phyloP scores from a whole-genome alignment of 2,113 vertebrate species.

The Buteo buteo region DNA sequence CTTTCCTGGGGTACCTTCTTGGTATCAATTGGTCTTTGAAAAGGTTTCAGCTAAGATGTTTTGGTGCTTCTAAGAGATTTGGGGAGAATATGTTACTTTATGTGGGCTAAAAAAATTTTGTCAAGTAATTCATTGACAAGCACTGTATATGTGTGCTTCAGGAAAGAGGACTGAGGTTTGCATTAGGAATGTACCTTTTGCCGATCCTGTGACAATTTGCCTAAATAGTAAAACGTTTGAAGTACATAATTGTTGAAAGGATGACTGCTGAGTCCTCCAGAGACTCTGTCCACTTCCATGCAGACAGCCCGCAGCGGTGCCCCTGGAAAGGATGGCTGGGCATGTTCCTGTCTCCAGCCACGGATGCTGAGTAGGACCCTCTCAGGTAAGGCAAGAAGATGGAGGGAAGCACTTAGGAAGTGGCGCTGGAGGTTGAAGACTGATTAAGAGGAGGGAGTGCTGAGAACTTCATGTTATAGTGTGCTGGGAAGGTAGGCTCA shows the following conservation, averaged over 20 bases:
- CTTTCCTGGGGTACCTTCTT: background rate
- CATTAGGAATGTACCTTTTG: background rate
- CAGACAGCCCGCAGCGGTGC: background rate
- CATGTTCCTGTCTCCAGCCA: fast-evolving
- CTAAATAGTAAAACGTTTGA: background rate
- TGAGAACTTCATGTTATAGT: background rate
- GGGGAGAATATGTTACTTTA: background rate
- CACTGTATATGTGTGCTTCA: no score
- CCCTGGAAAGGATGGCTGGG: background rate
- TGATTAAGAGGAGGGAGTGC: background rate
- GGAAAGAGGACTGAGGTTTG: background rate
- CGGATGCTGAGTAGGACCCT: background rate
- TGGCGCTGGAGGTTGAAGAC: background rate
- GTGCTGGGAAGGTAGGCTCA: background rate
- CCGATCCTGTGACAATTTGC: background rate
- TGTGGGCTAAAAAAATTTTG: background rate
- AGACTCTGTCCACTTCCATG: background rate
- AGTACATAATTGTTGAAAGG: background rate
- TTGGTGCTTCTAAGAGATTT: background rate
- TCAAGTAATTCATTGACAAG: background rate
- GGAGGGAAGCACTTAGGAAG: background rate
- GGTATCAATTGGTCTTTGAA: background rate
- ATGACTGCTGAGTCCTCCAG: background rate
- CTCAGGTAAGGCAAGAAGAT: background rate
- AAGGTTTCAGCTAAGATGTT: background rate